Evolutionary conservation across 2,113 vertebrate species (phyloP), one percentile per base, ranked within the genome.

Genomic region (Platycercus adscitus): DNA sequence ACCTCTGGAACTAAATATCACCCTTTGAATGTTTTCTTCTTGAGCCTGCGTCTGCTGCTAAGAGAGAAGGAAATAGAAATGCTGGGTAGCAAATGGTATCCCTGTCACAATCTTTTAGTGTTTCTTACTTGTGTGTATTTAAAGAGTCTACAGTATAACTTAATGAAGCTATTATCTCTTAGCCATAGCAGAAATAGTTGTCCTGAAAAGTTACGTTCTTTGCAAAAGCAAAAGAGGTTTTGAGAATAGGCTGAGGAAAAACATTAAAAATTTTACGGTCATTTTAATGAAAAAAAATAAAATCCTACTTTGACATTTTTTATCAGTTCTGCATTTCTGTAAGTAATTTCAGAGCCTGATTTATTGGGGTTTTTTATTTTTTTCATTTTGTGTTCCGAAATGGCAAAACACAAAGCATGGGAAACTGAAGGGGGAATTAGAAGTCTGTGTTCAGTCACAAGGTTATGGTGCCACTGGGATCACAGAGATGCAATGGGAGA

Each of bases 1-100:
- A 81, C 61, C 70, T 88, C 86, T 88, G 88, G 92, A 93, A 90
- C 76, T 77, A 93, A 94, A 88, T 81, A 93, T 47, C 6, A 2
- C 6, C 44, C 43, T 81, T 73, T 64, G 80, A 63, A 75, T 88
- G 70, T 69, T 94, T 93, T 93, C 41, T 61, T 66, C 69, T 78
- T 1, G 5, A 75, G 39, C 55, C 35, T 75, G 17, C 1, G 2
- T 78, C 56, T 88, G 60, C 82, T 78, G 41, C 47, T 70, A 49
- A 82, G 56, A 65, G 13, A 69, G 56, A 76, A 89, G 20, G 83
- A 94, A 89, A 56, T 21, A 60, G 37, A 86, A 86, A 83, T 63
- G 12, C 26, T 76, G 0, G 0, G 29, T 52, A 80, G 31, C n/a
- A 73, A 77, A 69, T 46, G 16, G 39, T 58, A 55, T 88, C 33